Evolutionary conservation across 1,140 invertebrate species (phyloP).

Genomic region (Cryptotermes secundus): DNA sequence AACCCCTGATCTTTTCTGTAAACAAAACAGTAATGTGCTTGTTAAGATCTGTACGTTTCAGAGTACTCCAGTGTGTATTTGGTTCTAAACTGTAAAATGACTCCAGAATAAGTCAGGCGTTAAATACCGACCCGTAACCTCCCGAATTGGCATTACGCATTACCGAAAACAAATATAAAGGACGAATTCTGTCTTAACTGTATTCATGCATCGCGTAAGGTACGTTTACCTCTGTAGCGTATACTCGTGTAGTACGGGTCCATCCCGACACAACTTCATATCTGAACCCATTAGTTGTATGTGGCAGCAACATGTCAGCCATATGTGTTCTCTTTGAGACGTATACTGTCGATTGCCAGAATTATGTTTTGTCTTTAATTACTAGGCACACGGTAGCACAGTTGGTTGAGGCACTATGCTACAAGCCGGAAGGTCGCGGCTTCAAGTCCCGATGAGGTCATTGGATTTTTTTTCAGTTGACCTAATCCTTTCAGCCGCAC

Average conservation of each 20-base stretch:
- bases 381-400: too few species aligned
- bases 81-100: background rate
- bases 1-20: too few species aligned
- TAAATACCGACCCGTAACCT: background rate
- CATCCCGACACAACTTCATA: background rate
- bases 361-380: too few species aligned
- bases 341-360: too few species aligned
- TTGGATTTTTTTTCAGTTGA: too few species aligned
- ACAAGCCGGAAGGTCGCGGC: too few species aligned
- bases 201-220: background rate
- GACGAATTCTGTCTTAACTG: background rate
- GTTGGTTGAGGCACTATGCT: too few species aligned
- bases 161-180: background rate
- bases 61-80: background rate
- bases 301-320: background rate
- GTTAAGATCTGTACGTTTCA: background rate
- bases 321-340: too few species aligned
- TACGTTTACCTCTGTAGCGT: background rate
- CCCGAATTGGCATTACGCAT: background rate
- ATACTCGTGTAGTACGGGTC: background rate
- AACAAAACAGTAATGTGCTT: too few species aligned
- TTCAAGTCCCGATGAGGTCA: too few species aligned
- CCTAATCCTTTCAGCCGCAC: too few species aligned
- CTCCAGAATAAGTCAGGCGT: background rate
- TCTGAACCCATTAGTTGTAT: background rate